These are phyloP conservation scores for Cebus imitator DNA, from an alignment of 2,113 vertebrate species.

Conservation along the genomic window DNA sequence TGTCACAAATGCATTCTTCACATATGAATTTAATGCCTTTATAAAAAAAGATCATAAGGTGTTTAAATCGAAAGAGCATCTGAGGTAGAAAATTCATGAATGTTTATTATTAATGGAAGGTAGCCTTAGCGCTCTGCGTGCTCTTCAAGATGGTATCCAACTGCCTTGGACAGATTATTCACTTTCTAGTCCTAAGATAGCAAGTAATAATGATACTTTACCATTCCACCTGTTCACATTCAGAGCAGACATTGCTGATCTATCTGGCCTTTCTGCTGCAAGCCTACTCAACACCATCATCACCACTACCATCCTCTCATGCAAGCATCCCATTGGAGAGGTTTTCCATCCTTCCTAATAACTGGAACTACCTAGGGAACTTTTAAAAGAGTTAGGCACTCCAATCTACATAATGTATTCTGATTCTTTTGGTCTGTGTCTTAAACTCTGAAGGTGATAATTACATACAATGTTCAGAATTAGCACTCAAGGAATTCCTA, in stretches of 20 bases:
- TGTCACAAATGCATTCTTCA: background rate
- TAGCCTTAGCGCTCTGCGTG: background rate
- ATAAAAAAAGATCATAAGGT: background rate
- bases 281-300: background rate
- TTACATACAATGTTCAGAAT: background rate
- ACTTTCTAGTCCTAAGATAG: background rate
- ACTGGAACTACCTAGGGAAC: background rate
- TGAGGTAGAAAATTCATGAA: background rate
- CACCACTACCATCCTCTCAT: background rate
- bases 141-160: background rate
- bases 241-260: background rate
- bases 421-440: background rate
- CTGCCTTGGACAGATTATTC: background rate
- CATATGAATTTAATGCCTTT: background rate
- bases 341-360: background rate
- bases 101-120: background rate
- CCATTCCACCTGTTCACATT: background rate
- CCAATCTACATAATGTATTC: background rate
- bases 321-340: background rate
- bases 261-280: background rate
- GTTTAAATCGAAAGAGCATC: background rate
- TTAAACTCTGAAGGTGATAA: background rate
- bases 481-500: background rate
- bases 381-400: background rate
- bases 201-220: slow-evolving; percentile 3